These are phyloP conservation scores for Siniperca undulata DNA, from an alignment of 2,797 vertebrate species.

Conservation along the genomic window DNA sequence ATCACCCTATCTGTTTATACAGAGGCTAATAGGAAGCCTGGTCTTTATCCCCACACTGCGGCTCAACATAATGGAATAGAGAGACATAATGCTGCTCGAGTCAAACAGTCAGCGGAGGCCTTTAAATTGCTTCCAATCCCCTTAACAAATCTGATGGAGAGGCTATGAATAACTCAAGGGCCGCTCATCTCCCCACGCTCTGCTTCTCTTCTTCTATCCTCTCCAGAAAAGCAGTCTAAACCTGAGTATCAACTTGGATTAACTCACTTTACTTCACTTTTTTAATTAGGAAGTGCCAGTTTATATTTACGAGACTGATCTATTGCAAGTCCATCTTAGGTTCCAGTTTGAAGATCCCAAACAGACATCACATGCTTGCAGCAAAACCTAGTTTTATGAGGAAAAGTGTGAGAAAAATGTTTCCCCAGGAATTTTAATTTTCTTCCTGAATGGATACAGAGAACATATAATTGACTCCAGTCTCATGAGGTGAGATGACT, in stretches of 20 bases:
- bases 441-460: slow-evolving; percentile 11
- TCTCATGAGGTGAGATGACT: slow-evolving; percentile 1
- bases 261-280: slow-evolving; percentile 40
- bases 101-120: slow-evolving; percentile 80
- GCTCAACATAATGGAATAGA: slow-evolving; percentile 82
- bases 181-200: slow-evolving; percentile 44
- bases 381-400: not conserved
- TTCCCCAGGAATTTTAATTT: not conserved
- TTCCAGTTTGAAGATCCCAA: slow-evolving; percentile 14
- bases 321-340: not conserved
- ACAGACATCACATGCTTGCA: not conserved
- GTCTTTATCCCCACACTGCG: slow-evolving; percentile 75
- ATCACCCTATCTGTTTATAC: slow-evolving; percentile 77
- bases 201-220: not conserved
- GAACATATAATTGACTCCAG: slow-evolving; percentile 1
- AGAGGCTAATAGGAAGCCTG: slow-evolving; percentile 77
- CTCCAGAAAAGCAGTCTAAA: slow-evolving; percentile 26
- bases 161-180: slow-evolving; percentile 83
- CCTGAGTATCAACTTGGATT: slow-evolving; percentile 44
- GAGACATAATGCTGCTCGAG: slow-evolving; percentile 79
- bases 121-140: slow-evolving; percentile 84
- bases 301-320: slow-evolving; percentile 23
- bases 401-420: not conserved
- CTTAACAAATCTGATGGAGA: slow-evolving; percentile 84
- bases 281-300: slow-evolving; percentile 40